Base-by-base conservation (phyloP, 64 coral and sea anemone genomes). In the Orbicella faveolata region DNA sequence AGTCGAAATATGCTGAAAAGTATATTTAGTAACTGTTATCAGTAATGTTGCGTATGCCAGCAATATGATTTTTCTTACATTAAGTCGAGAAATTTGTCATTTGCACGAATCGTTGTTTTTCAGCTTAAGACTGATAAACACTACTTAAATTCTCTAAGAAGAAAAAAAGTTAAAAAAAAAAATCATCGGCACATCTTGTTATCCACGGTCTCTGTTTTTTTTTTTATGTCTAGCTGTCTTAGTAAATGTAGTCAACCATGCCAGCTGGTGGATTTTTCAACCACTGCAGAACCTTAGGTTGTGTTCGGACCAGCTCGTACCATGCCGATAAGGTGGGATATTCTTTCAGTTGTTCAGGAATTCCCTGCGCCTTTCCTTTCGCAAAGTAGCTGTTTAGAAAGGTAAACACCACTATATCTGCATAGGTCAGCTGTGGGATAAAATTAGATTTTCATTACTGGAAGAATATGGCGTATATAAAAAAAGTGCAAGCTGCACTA, bases 361-460 rank as follows among this genome's bases (percentile, higher is more conserved):
- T 85, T 26, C 82, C 82, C 51, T 85, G 66, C 6, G 82, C 63
- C 1, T 53, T 85, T 36, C 82, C 82, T 18, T 85, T 85, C 23
- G 73, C 8, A 18, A 72, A 85, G 20, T 85, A 53, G 41, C 82
- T 85, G 82, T 85, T 85, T 30, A 85, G 18, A 21, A 85, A 85
- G 21, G 82, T 48, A 65, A 85, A 85, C 63, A 85, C 82, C 82
- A 85, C 82, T 4, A 85, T 18, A 68, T 85, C 82, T 16, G 63
- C 82, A n/a, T 52, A 85, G 3, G 82, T 85, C 23, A 85, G 63
- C 82, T 85, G 61, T 67, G 6, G 68, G 52, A 51, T 19, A 23
- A 72, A 52, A 73, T 41, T 26, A 70, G 1, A n/a, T 25, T 70
- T 23, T 26, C 25, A 8, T 68, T 19, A 68, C 16, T 25, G 18